These are phyloP conservation scores for Himalopsyche kuldschensis DNA, from an alignment of 2,888 invertebrate genomes.

Conservation along the genomic window DNA sequence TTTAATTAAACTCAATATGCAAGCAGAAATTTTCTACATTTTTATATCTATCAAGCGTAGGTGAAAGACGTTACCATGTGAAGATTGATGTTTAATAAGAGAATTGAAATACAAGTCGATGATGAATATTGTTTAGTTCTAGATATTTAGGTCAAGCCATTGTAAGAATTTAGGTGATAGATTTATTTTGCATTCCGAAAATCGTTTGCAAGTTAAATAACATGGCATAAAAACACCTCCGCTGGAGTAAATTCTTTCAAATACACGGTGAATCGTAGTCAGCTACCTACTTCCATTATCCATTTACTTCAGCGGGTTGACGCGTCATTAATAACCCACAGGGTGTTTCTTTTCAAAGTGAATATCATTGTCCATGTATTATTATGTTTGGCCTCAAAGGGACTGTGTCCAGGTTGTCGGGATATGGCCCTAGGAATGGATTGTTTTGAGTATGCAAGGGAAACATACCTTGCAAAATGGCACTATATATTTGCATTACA, in stretches of 20 bases:
- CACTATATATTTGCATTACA: no score
- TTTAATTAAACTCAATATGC: no score
- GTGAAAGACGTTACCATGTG: no score
- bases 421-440: neutral
- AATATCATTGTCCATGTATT: slow-evolving; percentile 15
- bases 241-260: neutral
- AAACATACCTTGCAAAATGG: neutral
- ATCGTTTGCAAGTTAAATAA: neutral
- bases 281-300: neutral
- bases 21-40: no score
- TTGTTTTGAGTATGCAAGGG: neutral
- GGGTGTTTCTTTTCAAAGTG: slow-evolving; percentile 8
- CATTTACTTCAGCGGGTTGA: slow-evolving; percentile 6
- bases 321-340: slow-evolving; percentile 20
- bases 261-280: neutral
- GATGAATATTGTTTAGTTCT: no score
- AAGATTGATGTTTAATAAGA: no score
- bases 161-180: neutral
- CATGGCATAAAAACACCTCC: neutral
- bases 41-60: no score
- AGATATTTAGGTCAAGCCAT: neutral
- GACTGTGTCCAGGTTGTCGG: neutral
- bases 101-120: no score
- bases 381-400: neutral
- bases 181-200: neutral